Conservation (phyloP, 1,140 invertebrate species). For the Ostrea denselamellosa region DNA sequence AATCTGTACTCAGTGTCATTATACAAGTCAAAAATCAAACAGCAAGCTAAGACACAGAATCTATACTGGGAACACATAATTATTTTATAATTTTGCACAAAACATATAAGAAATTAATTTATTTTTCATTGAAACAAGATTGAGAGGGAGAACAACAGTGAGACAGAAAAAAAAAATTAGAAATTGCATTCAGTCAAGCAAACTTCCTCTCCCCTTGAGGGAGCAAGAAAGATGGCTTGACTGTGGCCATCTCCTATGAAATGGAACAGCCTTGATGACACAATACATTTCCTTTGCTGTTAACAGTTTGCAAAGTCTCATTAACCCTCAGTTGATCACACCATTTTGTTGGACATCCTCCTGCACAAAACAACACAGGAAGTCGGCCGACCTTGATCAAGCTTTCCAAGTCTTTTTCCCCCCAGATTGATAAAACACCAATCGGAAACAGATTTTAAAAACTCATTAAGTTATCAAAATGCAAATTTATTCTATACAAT, state of each 20-base stretch:
- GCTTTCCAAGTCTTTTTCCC: neutral
- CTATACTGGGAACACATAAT: too few relatives aligned
- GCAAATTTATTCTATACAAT: conserved; percentile 24
- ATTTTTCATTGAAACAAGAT: neutral
- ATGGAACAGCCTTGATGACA: conserved; percentile 12
- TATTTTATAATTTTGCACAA: too few relatives aligned
- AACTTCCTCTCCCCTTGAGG: neutral
- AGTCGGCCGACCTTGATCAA: conserved; percentile 2
- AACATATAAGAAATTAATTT: too few relatives aligned
- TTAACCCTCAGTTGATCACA: neutral
- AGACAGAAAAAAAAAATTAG: too few relatives aligned
- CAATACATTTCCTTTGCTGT: neutral
- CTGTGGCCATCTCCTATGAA: conserved; percentile 1
- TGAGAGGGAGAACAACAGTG: neutral
- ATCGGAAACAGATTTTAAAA: neutral
- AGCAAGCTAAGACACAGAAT: too few relatives aligned
- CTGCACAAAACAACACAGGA: conserved; percentile 31
- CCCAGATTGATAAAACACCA: conserved; percentile 12
- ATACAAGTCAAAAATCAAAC: neutral
- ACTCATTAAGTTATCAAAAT: conserved; percentile 1
- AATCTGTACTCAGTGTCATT: neutral
- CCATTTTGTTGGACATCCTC: conserved; percentile 21
- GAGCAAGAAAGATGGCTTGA: neutral
- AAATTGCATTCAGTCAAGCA: neutral
- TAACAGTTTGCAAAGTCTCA: neutral